Evolutionary conservation across 2,113 vertebrate species (phyloP).

Genomic region (Glaucomys volans): DNA sequence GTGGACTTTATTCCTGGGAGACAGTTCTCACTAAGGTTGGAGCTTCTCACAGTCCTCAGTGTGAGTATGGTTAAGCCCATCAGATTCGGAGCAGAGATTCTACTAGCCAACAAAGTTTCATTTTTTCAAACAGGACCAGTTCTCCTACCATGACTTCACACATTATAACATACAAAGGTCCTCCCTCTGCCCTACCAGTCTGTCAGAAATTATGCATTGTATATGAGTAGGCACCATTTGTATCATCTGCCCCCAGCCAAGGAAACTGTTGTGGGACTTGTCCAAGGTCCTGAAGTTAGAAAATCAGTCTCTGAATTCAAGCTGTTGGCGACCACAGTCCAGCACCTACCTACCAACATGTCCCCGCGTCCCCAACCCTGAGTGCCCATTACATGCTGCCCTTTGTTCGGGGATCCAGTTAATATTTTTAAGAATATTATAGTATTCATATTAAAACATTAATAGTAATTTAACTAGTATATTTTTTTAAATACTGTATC

Average conservation of each 20-base stretch:
- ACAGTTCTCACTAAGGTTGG: not conserved
- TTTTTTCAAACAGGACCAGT: not conserved
- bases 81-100: not conserved
- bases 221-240: no score
- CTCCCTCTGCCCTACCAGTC: not conserved
- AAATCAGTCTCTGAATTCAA: not conserved
- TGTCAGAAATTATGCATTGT: not conserved
- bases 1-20: not conserved
- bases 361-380: not conserved
- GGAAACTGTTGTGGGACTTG: not conserved
- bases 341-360: not conserved
- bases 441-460: no score
- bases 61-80: not conserved
- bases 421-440: not conserved
- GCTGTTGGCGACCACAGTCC: not conserved
- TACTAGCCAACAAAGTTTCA: not conserved
- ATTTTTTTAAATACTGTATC: not conserved
- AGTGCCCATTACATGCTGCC: not conserved
- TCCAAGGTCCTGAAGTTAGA: not conserved
- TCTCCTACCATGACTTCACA: not conserved
- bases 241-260: not conserved
- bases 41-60: not conserved
- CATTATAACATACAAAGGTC: not conserved
- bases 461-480: not conserved
- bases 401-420: not conserved